A percentile compares a stretch with the other conserved stretches of the same genome.
phyloP scores from a whole-genome alignment of 2,797 vertebrate species.

The Microctenopoma lineatum region DNA sequence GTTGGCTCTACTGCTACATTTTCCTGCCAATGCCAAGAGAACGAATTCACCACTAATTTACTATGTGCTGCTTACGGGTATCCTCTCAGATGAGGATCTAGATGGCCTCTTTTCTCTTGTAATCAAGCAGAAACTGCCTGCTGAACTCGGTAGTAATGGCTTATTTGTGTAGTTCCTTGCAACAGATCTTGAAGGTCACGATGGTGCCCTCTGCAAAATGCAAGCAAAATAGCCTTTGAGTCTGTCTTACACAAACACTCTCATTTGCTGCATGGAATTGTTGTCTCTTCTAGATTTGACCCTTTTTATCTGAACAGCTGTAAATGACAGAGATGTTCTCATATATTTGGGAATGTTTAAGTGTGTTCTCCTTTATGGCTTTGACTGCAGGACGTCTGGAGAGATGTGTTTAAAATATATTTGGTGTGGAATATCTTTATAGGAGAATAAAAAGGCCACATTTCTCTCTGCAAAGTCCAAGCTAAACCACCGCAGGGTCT shows the following conservation, averaged over 20 bases:
- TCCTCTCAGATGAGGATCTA: conserved; percentile 60
- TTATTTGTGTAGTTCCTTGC: conserved; percentile 49
- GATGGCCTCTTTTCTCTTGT: conserved; percentile 26
- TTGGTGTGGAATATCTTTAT: conserved; percentile 15
- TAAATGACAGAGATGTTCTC: conserved; percentile 21
- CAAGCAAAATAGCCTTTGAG: conserved; percentile 19
- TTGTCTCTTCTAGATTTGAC: conserved; percentile 30
- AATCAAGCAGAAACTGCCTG: conserved; percentile 23
- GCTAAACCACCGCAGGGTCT: conserved; percentile 39
- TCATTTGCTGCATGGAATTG: conserved; percentile 25
- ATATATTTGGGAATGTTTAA: conserved; percentile 21
- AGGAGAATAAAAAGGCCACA: not conserved
- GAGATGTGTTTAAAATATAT: conserved; percentile 12
- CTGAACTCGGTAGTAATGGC: conserved; percentile 34
- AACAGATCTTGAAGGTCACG: conserved; percentile 52
- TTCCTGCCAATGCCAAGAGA: conserved; percentile 71
- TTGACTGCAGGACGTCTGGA: conserved; percentile 15
- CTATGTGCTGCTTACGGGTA: conserved; percentile 67
- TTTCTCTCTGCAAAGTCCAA: conserved; percentile 18
- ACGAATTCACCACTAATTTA: conserved; percentile 78
- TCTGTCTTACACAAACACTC: conserved; percentile 44
- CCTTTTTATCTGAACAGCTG: conserved; percentile 32
- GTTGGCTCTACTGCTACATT: conserved; percentile 65
- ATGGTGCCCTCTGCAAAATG: conserved; percentile 38
- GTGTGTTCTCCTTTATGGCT: conserved; percentile 18